phyloP scores from a whole-genome alignment of 2,797 vertebrate genomes.

The Helicolenus hilgendorfi region DNA sequence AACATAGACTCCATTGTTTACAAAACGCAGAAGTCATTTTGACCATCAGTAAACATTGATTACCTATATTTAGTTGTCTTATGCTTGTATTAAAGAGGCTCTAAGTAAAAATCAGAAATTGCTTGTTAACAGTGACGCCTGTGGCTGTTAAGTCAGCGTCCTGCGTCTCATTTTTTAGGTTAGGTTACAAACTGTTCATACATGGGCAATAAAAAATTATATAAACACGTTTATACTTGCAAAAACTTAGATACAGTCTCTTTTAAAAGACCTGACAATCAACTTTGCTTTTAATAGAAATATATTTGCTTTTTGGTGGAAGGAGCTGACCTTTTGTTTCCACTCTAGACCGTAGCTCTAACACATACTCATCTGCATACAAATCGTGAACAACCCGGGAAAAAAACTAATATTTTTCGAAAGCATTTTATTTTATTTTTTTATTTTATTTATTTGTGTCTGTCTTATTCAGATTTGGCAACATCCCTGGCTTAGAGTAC shows the following conservation, averaged over 20 bases:
- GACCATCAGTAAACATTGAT: neutral
- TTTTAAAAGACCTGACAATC: neutral
- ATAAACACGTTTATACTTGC: too few species aligned
- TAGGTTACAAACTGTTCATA: too few species aligned
- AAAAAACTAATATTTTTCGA: neutral
- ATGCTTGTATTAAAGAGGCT: neutral
- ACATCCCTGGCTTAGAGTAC: neutral
- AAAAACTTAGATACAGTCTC: too few species aligned
- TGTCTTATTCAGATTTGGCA: neutral
- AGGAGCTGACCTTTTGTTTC: neutral
- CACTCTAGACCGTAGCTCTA: neutral
- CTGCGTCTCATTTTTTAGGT: too few species aligned
- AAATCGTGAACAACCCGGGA: neutral
- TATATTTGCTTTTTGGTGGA: neutral
- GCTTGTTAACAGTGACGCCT: too few species aligned
- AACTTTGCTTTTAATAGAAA: neutral
- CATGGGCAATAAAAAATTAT: rapidly evolving
- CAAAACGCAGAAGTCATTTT: neutral
- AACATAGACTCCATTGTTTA: neutral
- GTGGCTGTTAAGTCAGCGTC: too few species aligned
- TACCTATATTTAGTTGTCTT: neutral
- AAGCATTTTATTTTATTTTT: neutral
- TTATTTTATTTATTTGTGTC: too few species aligned
- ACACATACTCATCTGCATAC: neutral
- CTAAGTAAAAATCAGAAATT: too few species aligned